Evolutionary conservation across 1,140 invertebrate species (phyloP).

Genomic region (Drosophila busckii): DNA sequence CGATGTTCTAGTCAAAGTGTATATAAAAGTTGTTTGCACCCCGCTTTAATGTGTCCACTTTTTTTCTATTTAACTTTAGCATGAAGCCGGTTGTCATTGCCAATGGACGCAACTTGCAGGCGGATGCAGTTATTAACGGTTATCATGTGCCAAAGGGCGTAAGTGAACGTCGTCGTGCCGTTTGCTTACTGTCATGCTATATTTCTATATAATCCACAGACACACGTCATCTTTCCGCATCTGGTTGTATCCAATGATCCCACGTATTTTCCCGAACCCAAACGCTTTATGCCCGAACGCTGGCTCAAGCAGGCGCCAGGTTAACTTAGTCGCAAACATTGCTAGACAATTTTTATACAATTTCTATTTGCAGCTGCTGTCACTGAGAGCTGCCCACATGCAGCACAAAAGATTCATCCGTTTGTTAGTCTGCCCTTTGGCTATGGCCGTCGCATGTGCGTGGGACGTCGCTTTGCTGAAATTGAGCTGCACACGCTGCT

Average conservation of each 20-base stretch:
- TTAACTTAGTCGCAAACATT: not conserved
- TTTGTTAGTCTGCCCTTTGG: constrained; percentile 91
- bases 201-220: constrained; percentile 80
- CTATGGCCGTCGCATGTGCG: constrained; percentile 89
- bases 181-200: not conserved
- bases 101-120: constrained; percentile 88
- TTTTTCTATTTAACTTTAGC: constrained; percentile 79
- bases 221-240: constrained; percentile 89
- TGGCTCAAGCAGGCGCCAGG: constrained; percentile 82
- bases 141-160: constrained; percentile 94
- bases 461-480: constrained; percentile 90
- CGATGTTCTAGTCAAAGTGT: too few relatives aligned
- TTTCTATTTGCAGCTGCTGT: not conserved
- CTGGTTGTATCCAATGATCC: constrained; percentile 88
- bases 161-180: constrained; percentile 64
- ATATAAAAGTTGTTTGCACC: too few relatives aligned
- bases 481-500: constrained; percentile 87
- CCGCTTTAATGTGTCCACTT: too few relatives aligned
- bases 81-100: constrained; percentile 93
- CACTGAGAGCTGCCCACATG: constrained; percentile 56
- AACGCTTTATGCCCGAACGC: constrained; percentile 86
- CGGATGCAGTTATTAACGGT: constrained; percentile 88
- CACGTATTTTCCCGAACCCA: constrained; percentile 84
- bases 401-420: constrained; percentile 81
- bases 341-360: not conserved